Evolutionary conservation across 2,888 invertebrate genomes (phyloP), one percentile per base, ranked within the genome.

Genomic region (Neelides folsomi): DNA sequence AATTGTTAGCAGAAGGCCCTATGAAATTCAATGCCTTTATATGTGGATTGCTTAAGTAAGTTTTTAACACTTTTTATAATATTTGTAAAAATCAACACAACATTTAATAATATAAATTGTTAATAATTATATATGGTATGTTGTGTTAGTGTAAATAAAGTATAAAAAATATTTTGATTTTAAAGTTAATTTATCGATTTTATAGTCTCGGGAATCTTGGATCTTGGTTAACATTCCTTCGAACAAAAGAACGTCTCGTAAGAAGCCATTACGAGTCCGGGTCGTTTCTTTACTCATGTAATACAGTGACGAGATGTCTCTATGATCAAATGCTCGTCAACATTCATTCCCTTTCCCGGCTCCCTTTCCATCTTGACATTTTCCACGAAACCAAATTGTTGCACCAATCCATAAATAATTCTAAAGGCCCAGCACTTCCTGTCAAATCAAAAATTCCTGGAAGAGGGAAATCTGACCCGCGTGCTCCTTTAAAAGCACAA

Each of bases 21-120:
- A 79, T 87, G 65, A 88, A 86, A 69, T 89, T 89, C 69, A 86
- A 88, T 69, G 87, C 88, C 49, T 89, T 89, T 69, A 80, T 88
- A 59, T 80, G 88, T 68, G 89, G 88, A 42, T 75, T 90, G 55
- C 75, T 89, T 50, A 89, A 89, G 84, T 84, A 73, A 77, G 80
- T 75, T 57, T 44, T 49, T 47, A 51, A 18, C 34, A 13, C n/a
- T n/a, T n/a, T n/a, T n/a, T n/a, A n/a, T n/a, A n/a, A n/a, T n/a
- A n/a, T n/a, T n/a, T n/a, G n/a, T n/a, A n/a, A n/a, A n/a, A n/a
- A n/a, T n/a, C n/a, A n/a, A n/a, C n/a, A n/a, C n/a, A n/a, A n/a
- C n/a, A n/a, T n/a, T n/a, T n/a, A n/a, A n/a, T n/a, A n/a, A n/a
- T n/a, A n/a, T n/a, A n/a, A n/a, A n/a, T n/a, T n/a, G n/a, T n/a